phyloP scores from a whole-genome alignment of 2,888 invertebrate species.

The Diaphora mendica region DNA sequence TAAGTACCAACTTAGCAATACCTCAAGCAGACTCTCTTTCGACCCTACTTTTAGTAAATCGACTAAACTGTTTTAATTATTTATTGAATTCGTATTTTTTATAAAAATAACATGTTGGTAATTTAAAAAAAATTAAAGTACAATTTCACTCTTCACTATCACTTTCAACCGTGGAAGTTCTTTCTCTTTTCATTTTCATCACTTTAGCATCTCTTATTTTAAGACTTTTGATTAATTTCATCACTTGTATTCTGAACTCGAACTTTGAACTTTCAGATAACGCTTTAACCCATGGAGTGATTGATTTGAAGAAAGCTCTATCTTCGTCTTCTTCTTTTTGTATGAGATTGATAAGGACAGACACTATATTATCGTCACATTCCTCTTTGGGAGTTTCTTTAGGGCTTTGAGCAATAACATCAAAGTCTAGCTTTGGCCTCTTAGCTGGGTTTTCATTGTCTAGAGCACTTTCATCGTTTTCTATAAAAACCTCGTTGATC shows the following conservation, averaged over 20 bases:
- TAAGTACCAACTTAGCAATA: too few relatives aligned
- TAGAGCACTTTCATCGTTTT: constrained; percentile 51
- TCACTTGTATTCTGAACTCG: constrained; percentile 70
- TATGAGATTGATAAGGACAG: constrained; percentile 64
- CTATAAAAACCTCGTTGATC: constrained; percentile 62
- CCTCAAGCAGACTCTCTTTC: too few relatives aligned
- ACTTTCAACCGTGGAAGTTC: constrained; percentile 40
- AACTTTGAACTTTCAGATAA: constrained; percentile 66
- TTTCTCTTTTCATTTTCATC: constrained; percentile 40
- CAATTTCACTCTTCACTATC: constrained; percentile 32
- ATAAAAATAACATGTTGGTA: too few relatives aligned
- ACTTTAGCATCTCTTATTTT: constrained; percentile 53
- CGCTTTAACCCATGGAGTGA: constrained; percentile 68
- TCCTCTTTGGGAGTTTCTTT: constrained; percentile 40
- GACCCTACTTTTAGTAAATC: too few relatives aligned
- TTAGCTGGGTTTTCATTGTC: constrained; percentile 43
- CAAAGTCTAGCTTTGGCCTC: constrained; percentile 48
- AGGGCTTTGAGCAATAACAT: constrained; percentile 8
- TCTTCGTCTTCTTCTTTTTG: constrained; percentile 76
- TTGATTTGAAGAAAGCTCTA: constrained; percentile 73
- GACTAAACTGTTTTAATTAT: not conserved
- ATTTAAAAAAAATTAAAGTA: not conserved
- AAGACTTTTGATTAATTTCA: constrained; percentile 65
- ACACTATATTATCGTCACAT: constrained; percentile 55
- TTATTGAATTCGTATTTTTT: not conserved